A percentile compares a stretch with the other conserved stretches of the same genome.
phyloP scores from a whole-genome alignment of 2,113 vertebrate genomes.

The Dissostichus mawsoni region DNA sequence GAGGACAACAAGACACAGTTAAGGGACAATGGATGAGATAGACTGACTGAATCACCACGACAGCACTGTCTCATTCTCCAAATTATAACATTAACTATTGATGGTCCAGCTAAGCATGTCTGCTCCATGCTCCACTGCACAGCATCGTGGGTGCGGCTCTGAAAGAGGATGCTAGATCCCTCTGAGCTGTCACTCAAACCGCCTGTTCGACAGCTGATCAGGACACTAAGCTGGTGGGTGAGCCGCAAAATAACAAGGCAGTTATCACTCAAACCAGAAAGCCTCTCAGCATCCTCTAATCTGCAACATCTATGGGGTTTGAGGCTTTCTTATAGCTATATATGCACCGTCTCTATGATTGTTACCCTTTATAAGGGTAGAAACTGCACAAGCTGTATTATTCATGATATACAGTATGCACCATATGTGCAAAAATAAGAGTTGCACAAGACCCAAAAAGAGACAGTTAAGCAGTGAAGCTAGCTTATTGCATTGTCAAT shows the following conservation, averaged over 20 bases:
- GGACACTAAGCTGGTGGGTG: conserved; percentile 5
- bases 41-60: conserved; percentile 18
- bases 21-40: neutral
- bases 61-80: conserved; percentile 27
- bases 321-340: neutral
- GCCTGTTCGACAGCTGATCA: neutral
- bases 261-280: conserved; percentile 20
- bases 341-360: neutral
- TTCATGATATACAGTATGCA: neutral
- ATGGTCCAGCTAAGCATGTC: conserved; percentile 23
- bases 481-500: neutral
- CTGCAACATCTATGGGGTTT: neutral
- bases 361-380: neutral
- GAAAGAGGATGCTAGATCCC: neutral
- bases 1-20: neutral
- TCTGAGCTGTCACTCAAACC: conserved; percentile 38
- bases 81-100: conserved; percentile 63
- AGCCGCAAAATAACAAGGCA: neutral
- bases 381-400: neutral
- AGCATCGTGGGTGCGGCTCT: conserved; percentile 29
- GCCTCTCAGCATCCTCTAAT: conserved; percentile 1
- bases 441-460: neutral
- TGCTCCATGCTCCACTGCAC: conserved; percentile 32
- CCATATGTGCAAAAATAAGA: neutral
- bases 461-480: neutral